Base-by-base conservation (phyloP, 2,113 vertebrate species). In the Chloroceryle aenea region DNA sequence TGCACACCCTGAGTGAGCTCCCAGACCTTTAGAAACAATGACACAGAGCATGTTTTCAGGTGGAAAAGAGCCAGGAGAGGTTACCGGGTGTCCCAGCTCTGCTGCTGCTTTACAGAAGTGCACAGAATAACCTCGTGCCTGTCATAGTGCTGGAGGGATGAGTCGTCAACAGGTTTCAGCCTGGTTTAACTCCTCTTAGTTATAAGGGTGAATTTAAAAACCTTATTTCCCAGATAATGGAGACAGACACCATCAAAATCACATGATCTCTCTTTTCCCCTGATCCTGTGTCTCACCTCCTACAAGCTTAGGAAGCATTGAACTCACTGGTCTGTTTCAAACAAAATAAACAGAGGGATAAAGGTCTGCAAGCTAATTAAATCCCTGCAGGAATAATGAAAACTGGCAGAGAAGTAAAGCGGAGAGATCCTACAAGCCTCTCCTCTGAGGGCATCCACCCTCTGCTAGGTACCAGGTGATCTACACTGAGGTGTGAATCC, bases 401-500 rank as follows among this genome's bases (percentile, higher is more conserved):
- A 85, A 66, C 19, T 50, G 43, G 58, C 29, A 78, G 55, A 7
- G 40, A 71, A 75, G 40, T 42, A 74, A 85, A 81, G 6, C 15
- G 47, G 50, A 20, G 45, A 20, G 4, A 26, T 53, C 58, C 80
- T 58, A 27, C 30, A 43, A 69, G n/a, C 21, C 55, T 84, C 36
- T 66, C 26, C 29, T 9, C 19, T 3, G 32, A 80, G 10, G 19
- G 15, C 53, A n/a, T 42, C 48, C 36, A 53, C 12, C 23, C 63
- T 73, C 11, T 80, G 45, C 34, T 48, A 66, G 43, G 12, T 22
- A 69, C 4, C 68, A 71, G 30, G 50, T 0, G 4, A 20, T 14
- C 5, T 18, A 26, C 0, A 3, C n/a, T 23, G 25, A 56, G 36
- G 10, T 1, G 2, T 10, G 32, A 74, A 63, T 32, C 30, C 18